phyloP scores from a whole-genome alignment of 2,888 invertebrate genomes.

The Gortyna flavago region DNA sequence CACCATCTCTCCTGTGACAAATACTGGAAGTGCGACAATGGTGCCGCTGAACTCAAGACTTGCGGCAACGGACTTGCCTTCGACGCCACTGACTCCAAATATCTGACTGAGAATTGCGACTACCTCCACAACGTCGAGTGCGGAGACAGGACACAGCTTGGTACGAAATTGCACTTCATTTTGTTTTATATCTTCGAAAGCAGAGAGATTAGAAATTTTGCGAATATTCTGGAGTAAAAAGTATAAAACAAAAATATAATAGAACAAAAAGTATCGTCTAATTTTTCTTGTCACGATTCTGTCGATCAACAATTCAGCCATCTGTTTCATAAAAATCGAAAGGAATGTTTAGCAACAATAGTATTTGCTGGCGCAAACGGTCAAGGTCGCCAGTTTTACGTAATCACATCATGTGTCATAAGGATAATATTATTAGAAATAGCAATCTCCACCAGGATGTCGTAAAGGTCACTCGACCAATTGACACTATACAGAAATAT shows the following conservation, averaged over 20 bases:
- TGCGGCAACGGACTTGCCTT: constrained; percentile 98
- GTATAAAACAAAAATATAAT: not conserved
- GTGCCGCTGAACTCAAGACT: constrained; percentile 96
- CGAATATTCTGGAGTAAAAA: not conserved
- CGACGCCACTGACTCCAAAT: constrained; percentile 96
- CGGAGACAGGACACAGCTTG: constrained; percentile 95
- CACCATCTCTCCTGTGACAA: constrained; percentile 97
- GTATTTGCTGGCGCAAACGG: constrained; percentile 64
- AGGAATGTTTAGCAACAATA: constrained; percentile 44
- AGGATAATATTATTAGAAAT: constrained; percentile 74
- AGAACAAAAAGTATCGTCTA: constrained; percentile 18
- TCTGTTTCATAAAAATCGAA: constrained; percentile 41
- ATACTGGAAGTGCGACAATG: constrained; percentile 98
- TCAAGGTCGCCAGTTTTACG: constrained; percentile 78
- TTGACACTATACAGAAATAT: constrained; percentile 57
- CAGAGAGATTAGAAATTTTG: not conserved
- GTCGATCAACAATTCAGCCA: not conserved
- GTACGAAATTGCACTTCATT: constrained; percentile 85
- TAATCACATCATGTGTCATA: constrained; percentile 69
- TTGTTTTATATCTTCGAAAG: not conserved
- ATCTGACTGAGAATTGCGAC: constrained; percentile 98
- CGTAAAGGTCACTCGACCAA: constrained; percentile 77
- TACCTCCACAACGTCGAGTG: constrained; percentile 98
- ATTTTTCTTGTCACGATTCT: constrained; percentile 16
- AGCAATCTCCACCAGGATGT: constrained; percentile 81